Evolutionary conservation across 2,797 vertebrate species (phyloP).

Genomic region (Gobio occitaniae): DNA sequence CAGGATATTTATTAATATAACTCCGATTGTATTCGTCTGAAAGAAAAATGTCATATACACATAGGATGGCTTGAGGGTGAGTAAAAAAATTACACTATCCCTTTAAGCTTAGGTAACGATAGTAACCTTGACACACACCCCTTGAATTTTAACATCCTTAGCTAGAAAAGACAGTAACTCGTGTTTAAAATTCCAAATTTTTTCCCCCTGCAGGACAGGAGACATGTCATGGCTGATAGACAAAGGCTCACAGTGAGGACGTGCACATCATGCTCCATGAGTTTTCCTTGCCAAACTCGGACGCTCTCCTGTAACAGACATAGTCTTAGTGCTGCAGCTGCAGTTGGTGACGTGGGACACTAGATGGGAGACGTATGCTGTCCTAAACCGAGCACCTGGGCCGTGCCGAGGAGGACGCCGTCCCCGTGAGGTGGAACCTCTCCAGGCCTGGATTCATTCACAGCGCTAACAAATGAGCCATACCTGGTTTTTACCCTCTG

Average conservation of each 20-base stretch:
- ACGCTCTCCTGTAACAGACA: neutral
- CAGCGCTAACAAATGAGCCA: conserved; percentile 58
- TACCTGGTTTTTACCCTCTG: conserved; percentile 43
- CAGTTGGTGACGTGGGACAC: conserved; percentile 34
- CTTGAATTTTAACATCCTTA: neutral
- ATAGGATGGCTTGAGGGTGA: no score
- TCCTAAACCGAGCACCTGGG: conserved; percentile 26
- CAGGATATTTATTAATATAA: no score
- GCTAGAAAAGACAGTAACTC: neutral
- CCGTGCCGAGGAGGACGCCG: neutral
- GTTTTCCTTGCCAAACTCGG: conserved; percentile 44
- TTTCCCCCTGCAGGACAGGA: conserved; percentile 83
- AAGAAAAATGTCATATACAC: no score
- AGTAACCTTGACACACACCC: neutral
- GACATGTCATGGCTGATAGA: conserved; percentile 98
- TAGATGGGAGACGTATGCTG: conserved; percentile 32
- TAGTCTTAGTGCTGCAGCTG: conserved; percentile 6
- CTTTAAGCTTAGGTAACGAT: neutral
- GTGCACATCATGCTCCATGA: neutral
- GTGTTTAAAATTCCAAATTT: neutral
- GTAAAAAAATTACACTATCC: no score
- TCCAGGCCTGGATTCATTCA: conserved; percentile 15
- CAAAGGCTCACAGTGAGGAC: conserved; percentile 86
- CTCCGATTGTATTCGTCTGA: no score
- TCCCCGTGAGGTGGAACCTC: conserved; percentile 7